Evolutionary conservation across 2,888 invertebrate genomes (phyloP), one percentile per base, ranked within the genome.

Genomic region (Erpobdella octoculata): DNA sequence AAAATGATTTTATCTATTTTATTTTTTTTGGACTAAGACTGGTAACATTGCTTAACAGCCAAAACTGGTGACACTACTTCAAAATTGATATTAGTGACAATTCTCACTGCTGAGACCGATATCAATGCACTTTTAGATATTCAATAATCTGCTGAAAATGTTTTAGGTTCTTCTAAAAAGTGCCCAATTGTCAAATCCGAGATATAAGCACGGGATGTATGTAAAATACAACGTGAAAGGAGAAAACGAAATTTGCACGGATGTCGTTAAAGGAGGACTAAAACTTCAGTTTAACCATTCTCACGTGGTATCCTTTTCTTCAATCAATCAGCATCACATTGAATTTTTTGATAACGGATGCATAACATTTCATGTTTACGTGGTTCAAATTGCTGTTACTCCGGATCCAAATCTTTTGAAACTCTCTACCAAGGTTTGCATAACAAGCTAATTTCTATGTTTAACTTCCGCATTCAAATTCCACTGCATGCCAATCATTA

Each of bases 311-410:
- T 74, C 78, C 33, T 79, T 82, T 68, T 72, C 76, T 28, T 77
- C 76, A 33, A 75, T 82, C 25, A 78, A 76, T 12, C 76, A 79
- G 72, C 80, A 82, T n/a, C 82, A 82, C 76, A 76, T 83, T 36
- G 79, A 80, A 25, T 83, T 80, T 76, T 83, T 83, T 74, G 80
- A 81, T 65, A 74, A 74, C 28, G 80, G 81, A 28, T 80, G 79
- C 75, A 80, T 83, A 64, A 82, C 82, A 15, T 82, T 83, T 75
- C 74, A 78, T 66, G 76, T 83, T 3, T 82, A 81, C 73, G 83
- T 80, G 0, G 76, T 78, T n/a, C 83, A 83, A 73, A 82, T 82
- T 65, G 83, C 83, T 70, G 74, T 77, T 0, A 71, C 75, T 9
- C 77, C 78, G 12, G 80, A 82, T 71, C 75, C 78, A 15, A 81